Conservation (phyloP, 92 coral and sea anemone genomes). For the Porites cylindrica region DNA sequence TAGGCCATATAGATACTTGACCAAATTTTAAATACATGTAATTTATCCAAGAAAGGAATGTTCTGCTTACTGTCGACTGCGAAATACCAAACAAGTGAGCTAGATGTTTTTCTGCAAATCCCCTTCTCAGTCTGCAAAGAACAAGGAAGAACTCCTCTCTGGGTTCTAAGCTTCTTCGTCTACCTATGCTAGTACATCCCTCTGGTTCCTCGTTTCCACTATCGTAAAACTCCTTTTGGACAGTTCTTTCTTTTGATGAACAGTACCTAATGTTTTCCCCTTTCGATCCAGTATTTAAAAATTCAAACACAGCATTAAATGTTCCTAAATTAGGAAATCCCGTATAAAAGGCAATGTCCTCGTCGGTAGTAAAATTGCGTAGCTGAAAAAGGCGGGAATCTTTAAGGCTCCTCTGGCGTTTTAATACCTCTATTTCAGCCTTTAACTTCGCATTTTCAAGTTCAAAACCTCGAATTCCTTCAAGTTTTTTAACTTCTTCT, state of each 20-base stretch:
- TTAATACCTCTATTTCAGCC: no score
- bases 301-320: background rate
- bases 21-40: conserved; percentile 53
- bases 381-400: no score
- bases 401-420: no score
- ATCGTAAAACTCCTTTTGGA: background rate
- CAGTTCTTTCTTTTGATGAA: background rate
- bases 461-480: background rate
- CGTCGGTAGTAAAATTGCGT: background rate
- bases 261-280: conserved; percentile 17
- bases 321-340: background rate
- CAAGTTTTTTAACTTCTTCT: no score
- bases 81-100: conserved; percentile 40
- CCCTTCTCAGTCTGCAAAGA: no score
- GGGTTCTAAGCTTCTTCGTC: no score
- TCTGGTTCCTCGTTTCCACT: conserved; percentile 22
- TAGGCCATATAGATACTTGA: conserved; percentile 51
- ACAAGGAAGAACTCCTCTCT: no score
- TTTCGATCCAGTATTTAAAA: background rate
- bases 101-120: no score
- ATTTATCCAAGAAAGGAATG: conserved; percentile 45
- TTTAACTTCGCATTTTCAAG: no score
- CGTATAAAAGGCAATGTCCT: conserved; percentile 61
- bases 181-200: background rate
- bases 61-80: conserved; percentile 43